Evolutionary conservation across 2,888 invertebrate genomes (phyloP), one percentile per base, ranked within the genome.

Genomic region (Drosophila acutilabella): DNA sequence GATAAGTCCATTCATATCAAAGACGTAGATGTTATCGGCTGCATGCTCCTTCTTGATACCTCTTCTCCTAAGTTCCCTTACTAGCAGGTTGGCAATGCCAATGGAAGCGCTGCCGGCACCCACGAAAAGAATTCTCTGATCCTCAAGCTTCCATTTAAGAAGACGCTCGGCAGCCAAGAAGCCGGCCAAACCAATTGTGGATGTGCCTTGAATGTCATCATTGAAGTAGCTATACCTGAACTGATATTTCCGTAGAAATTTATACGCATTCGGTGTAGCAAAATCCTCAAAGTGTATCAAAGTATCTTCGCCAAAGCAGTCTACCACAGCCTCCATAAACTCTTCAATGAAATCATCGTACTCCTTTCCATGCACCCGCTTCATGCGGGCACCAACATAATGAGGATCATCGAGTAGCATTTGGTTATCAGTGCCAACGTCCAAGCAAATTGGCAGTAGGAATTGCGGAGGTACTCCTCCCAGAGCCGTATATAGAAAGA

Each of bases 21-120:
- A 0, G 0, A 89, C 2, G n/a, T 68, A 89, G 4, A 85, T 59
- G 1, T 82, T 81, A 16, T 68, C 56, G 0, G 13, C 0, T 0
- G 66, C 50, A 0, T 71, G 54, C 20, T 54, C 18, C 5, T 50
- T 14, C 7, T 18, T 47, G 1, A 77, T 26, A 0, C 74, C 62
- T 0, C 62, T 57, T 16, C 26, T 14, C 1, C 1, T 20, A 0
- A 83, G 30, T 20, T 84, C 82, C 30, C 48, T 44, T 0, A 53
- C 2, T 0, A 84, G 6, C 1, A 89, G 60, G 0, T 30, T 30
- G 0, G 62, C 23, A 10, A 88, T 71, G 5, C 85, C 85, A 0
- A 73, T 52, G 1, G 44, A 18, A 1, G 89, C 85, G n/a, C 88
- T 88, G 0, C 85, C 85, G 0, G 83, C 74, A 0, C 85, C 85